A percentile compares a stretch with the other conserved stretches of the same genome.
phyloP scores from a whole-genome alignment of 1,140 invertebrate genomes.

The Agrilus planipennis region DNA sequence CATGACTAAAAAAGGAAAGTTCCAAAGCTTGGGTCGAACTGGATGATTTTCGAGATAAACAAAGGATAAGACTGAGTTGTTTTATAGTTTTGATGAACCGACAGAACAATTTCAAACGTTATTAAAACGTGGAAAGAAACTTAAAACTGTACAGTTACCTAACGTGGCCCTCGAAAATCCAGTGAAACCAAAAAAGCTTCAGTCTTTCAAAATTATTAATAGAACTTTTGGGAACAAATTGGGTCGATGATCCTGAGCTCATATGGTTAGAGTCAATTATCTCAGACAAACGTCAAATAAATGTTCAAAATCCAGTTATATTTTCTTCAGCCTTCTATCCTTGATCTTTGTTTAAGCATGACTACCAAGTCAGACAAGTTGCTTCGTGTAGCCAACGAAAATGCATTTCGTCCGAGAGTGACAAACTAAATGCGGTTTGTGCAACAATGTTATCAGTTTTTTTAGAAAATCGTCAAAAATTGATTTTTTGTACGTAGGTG shows the following conservation, averaged over 20 bases:
- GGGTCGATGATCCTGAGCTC: neutral
- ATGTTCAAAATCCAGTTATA: too few species aligned
- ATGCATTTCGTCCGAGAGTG: too few species aligned
- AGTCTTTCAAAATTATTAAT: neutral
- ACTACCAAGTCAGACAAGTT: too few species aligned
- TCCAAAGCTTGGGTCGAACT: constrained; percentile 7
- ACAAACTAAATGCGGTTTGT: too few species aligned
- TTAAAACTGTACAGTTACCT: neutral
- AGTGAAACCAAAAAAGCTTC: neutral
- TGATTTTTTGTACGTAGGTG: too few species aligned
- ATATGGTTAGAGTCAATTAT: too few species aligned
- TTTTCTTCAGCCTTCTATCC: too few species aligned
- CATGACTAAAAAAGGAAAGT: constrained; percentile 10
- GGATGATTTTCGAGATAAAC: constrained; percentile 7
- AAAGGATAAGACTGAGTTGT: neutral
- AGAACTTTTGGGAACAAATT: neutral
- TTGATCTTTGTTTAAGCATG: too few species aligned
- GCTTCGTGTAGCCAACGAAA: too few species aligned
- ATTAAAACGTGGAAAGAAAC: neutral
- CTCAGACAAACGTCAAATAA: too few species aligned
- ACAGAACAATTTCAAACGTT: neutral
- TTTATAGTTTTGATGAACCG: neutral
- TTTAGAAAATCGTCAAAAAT: too few species aligned
- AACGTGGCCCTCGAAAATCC: neutral
- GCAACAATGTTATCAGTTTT: too few species aligned